Conservation (phyloP, 2,888 invertebrate genomes). For the Lumbricus terrestris region DNA sequence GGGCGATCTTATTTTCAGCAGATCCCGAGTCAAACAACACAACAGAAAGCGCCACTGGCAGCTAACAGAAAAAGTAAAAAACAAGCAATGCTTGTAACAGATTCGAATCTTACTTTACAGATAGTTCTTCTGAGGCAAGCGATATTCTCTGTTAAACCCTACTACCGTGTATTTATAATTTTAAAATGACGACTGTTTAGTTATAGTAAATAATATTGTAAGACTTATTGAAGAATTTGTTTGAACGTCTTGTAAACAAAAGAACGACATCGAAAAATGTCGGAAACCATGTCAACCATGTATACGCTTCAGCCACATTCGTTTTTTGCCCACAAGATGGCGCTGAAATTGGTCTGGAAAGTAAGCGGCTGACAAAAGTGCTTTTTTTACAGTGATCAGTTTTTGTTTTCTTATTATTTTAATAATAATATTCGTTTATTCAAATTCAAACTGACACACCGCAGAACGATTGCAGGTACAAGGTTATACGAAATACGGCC, state of each 20-base stretch:
- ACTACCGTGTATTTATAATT: neutral
- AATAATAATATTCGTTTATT: no score
- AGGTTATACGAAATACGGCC: no score
- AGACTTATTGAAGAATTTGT: neutral
- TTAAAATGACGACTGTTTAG: neutral
- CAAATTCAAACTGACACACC: no score
- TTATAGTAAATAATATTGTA: neutral
- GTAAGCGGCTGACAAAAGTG: neutral
- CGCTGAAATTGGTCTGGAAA: neutral
- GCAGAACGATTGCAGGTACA: no score
- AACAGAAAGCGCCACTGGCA: no score
- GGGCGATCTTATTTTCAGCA: no score
- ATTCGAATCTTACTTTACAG: neutral
- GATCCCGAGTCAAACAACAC: no score
- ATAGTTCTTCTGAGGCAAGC: neutral
- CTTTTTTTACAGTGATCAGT: no score
- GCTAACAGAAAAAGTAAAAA: no score
- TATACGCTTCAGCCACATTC: neutral
- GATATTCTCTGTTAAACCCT: neutral
- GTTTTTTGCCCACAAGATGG: neutral
- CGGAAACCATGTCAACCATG: conserved; percentile 3
- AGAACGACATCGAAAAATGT: neutral
- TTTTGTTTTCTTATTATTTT: no score
- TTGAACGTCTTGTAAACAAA: neutral
- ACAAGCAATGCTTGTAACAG: neutral